Evolutionary conservation across 2,113 vertebrate species (phyloP), one percentile per base, ranked within the genome.

Genomic region (Caloenas nicobarica): DNA sequence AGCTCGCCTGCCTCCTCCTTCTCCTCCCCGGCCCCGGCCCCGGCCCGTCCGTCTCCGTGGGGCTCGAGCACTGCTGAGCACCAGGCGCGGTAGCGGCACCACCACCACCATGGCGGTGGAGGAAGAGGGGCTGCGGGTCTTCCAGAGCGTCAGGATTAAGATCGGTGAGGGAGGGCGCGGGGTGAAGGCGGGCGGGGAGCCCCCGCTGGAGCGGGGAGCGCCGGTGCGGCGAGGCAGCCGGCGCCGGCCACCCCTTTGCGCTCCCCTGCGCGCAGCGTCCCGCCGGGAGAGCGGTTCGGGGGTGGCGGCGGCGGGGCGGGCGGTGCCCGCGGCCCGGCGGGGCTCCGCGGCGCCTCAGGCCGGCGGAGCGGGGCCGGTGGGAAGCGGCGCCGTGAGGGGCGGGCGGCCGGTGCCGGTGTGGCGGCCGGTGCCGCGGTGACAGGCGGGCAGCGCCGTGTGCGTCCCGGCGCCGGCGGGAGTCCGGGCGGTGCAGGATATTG

Each of bases 81-180:
- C 34, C 85, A 29, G 88, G 71, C 64, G 50, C 83, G 25, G 57
- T 36, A 42, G 65, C 74, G 5, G 31, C 62, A 29, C 38, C 69
- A 42, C n/a, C 86, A 71, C 94, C 94, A 98, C 97, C 94, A 99
- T 99, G 99, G 99, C 99, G 98, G 99, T 99, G 94, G 99, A 99
- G 96, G 99, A 99, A 97, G 99, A 99, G 98, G 99, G 99, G 92
- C 98, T 99, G 17, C 98, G 99, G 88, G 98, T 99, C 83, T 99
- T 99, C 92, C 99, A 99, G 97, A 99, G 99, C 98, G 99, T 99
- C 96, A 99, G 98, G 98, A 99, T 99, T 97, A 99, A 99, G 98
- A 99, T 99, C 96, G 99, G 99, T 99, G 44, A 46, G 44, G 18
- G 98, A 98, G 98, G 24, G 76, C 46, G 28, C 44, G 73, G 28